Evolutionary conservation across 2,888 invertebrate genomes (phyloP), one percentile per base, ranked within the genome.

Genomic region (Synanthedon andrenaeformis): DNA sequence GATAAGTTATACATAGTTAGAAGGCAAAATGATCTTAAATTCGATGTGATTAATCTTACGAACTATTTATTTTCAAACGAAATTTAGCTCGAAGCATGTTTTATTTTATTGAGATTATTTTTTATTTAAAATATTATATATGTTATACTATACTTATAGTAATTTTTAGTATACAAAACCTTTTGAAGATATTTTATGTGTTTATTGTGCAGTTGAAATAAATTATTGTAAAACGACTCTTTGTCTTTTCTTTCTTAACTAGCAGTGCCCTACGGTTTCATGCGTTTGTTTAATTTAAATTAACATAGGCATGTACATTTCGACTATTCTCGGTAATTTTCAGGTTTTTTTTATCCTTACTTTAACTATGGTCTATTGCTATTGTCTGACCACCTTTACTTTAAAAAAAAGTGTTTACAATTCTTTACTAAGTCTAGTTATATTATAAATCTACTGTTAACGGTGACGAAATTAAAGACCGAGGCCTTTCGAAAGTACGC

Each of bases 121-220:
- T 13, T 48, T 52, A 13, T 11, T 52, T n/a, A 13, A 41, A 52
- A 10, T 52, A 17, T 52, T 12, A 41, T 12, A 41, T 19, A 12
- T n/a, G 41, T 41, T 51, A 51, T 51, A n/a, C 13, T 41, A 51
- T 51, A 51, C 23, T 23, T 23, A 23, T 23, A 41, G 41, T 17
- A 19, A 51, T 4, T 42, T 19, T 10, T 19, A 52, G 42, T 41
- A 41, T 52, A n/a, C 6, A 52, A 55, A 55, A 48, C 35, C 51
- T 56, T 57, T 59, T 60, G 56, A 62, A 61, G 56, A 62, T 61
- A 52, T 59, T 58, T 57, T 52, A 57, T 58, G 59, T 68, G 59
- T 68, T 65, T 62, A 65, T 63, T 65, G 59, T 66, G 63, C 59
- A 67, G 65, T 57, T 54, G 52, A 59, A 55, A 57, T 70, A 71